A percentile compares a stretch with the other conserved stretches of the same genome.
Conservation (phyloP, 2,113 vertebrate species). For the Corydoras maculifer region DNA sequence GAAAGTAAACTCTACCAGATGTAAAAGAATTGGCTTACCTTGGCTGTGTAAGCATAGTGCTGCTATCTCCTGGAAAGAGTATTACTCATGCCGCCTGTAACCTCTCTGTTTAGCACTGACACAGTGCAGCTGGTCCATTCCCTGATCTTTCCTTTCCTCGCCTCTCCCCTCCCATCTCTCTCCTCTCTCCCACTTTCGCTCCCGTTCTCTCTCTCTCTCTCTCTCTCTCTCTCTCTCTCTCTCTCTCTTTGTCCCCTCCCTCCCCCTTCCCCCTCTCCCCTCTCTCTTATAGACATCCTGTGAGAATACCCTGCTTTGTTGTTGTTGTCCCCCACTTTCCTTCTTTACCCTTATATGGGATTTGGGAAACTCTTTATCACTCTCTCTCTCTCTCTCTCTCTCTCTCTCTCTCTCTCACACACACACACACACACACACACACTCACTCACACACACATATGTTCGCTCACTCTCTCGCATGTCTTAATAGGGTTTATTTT, state of each 20-base stretch:
- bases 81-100: conserved; percentile 40
- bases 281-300: conserved; percentile 60
- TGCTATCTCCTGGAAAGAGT: conserved; percentile 39
- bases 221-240: conserved; percentile 8
- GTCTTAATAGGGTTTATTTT: neutral
- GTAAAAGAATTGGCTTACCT: conserved; percentile 48
- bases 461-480: neutral
- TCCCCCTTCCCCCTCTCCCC: conserved; percentile 22
- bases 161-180: neutral
- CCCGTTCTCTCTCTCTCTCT: conserved; percentile 12
- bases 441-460: neutral
- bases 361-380: too few relatives aligned
- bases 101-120: conserved; percentile 50
- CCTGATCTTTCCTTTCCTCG: conserved; percentile 37
- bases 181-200: neutral
- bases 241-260: neutral
- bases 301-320: conserved; percentile 64
- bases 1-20: too few relatives aligned
- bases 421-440: conserved; percentile 12
- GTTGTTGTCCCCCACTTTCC: conserved; percentile 17
- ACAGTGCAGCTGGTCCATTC: conserved; percentile 44
- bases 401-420: conserved; percentile 34
- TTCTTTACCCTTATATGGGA: too few relatives aligned
- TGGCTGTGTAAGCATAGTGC: conserved; percentile 29
- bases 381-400: conserved; percentile 27